A percentile compares a stretch with the other conserved stretches of the same genome.
Conservation (phyloP, 1,140 invertebrate species). For the Panagrolaimus sp. region DNA sequence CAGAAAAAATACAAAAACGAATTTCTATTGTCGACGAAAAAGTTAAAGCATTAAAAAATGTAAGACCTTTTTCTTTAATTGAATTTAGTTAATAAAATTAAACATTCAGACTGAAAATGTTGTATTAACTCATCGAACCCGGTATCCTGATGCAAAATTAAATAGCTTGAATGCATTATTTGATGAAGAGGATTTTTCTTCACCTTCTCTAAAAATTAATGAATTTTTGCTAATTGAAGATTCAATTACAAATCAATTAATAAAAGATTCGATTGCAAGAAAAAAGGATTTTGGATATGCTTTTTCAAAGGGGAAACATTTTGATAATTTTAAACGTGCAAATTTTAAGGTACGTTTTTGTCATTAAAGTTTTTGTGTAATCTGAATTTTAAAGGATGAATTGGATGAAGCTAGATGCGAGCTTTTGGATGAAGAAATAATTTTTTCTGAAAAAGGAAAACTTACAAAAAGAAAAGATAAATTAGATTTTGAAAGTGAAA, state of each 20-base stretch:
- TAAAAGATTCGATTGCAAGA: not conserved
- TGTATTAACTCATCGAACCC: not conserved
- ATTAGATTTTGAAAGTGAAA: slow-evolving; percentile 19
- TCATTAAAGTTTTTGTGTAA: not conserved
- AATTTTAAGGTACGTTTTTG: not conserved
- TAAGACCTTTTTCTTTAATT: not conserved
- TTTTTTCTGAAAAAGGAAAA: slow-evolving; percentile 1
- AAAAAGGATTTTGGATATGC: slow-evolving; percentile 17
- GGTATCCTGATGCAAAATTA: not conserved
- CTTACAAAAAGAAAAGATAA: not conserved
- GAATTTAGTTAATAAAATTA: not conserved
- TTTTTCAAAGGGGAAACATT: slow-evolving; percentile 1
- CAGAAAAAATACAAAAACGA: not conserved
- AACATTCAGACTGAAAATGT: not conserved
- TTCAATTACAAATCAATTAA: not conserved
- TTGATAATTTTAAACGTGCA: not conserved
- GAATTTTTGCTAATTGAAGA: not conserved
- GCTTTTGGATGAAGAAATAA: not conserved
- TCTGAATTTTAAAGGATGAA: not conserved
- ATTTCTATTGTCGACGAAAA: not conserved
- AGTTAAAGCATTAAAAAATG: slow-evolving; percentile 1
- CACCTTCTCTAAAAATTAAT: not conserved
- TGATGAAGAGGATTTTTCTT: not conserved
- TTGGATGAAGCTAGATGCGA: not conserved
- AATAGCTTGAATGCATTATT: not conserved